Evolutionary conservation across 2,113 vertebrate species (phyloP).

Genomic region (Talpa occidentalis): DNA sequence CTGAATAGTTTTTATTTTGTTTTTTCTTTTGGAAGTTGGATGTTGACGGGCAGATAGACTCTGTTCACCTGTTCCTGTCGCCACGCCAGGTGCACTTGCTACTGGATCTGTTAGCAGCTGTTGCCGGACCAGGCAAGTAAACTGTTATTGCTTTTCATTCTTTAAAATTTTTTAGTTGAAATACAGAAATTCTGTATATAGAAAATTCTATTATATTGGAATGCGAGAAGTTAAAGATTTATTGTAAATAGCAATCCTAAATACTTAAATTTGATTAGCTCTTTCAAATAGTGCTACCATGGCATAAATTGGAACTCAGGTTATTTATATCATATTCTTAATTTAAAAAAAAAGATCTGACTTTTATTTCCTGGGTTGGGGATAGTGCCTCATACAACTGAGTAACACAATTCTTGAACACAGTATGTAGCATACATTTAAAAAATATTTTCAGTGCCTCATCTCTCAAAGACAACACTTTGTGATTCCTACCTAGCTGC

Average conservation of each 20-base stretch:
- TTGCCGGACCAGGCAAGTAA: conserved; percentile 93
- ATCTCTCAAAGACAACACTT: not conserved
- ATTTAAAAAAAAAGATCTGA: conserved; percentile 11
- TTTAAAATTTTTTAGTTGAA: conserved; percentile 26
- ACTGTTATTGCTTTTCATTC: not conserved
- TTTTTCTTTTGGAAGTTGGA: conserved; percentile 90
- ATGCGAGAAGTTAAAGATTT: not conserved
- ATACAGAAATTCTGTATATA: not conserved
- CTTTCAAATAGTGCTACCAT: not conserved
- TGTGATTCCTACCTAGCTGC: not conserved
- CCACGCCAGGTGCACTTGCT: conserved; percentile 97
- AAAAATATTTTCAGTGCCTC: not conserved
- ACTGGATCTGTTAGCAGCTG: conserved; percentile 94
- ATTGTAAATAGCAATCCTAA: not conserved
- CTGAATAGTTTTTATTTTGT: not conserved
- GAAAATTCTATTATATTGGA: not conserved
- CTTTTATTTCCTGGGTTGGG: not conserved
- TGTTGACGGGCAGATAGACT: conserved; percentile 94
- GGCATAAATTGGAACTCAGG: not conserved
- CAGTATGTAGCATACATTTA: not conserved
- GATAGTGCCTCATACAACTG: not conserved
- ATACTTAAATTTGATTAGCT: not conserved
- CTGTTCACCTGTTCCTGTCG: conserved; percentile 93
- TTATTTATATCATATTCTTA: not conserved
- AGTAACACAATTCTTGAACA: conserved; percentile 19